Percentiles rank a stretch among this genome's conserved stretches.
Conservation (phyloP, 2,113 vertebrate genomes). For the Gobio gobio region DNA sequence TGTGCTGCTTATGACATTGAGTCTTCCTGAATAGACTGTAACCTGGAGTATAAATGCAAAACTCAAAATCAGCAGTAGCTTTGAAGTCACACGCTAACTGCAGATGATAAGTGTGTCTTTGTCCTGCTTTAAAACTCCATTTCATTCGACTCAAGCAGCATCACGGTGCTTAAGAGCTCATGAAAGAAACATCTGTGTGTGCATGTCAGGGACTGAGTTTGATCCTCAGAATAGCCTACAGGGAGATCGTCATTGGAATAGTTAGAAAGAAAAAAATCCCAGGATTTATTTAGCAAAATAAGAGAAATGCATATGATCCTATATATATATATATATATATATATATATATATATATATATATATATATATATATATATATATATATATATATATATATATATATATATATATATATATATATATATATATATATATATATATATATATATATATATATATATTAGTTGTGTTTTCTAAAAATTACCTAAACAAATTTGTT, state of each 20-base stretch:
- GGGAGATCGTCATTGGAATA: conserved; percentile 1
- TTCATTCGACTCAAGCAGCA: background rate
- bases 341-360: too few species aligned
- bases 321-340: too few species aligned
- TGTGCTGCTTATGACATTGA: conserved; percentile 17
- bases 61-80: conserved; percentile 60
- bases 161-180: background rate
- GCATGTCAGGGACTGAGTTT: background rate
- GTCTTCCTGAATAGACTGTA: conserved; percentile 50
- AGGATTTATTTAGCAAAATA: background rate
- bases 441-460: too few species aligned
- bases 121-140: conserved; percentile 22
- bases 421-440: too few species aligned
- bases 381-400: too few species aligned
- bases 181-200: conserved; percentile 23
- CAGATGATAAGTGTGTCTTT: conserved; percentile 21
- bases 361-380: too few species aligned
- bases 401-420: too few species aligned
- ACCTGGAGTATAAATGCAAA: conserved; percentile 27
- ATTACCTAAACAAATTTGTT: background rate
- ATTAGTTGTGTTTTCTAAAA: background rate
- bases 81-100: conserved; percentile 10
- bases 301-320: background rate
- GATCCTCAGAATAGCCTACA: conserved; percentile 17
- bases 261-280: background rate